These are phyloP conservation scores for Hiodon tergisus DNA, from an alignment of 2,113 vertebrate genomes.

Conservation along the genomic window DNA sequence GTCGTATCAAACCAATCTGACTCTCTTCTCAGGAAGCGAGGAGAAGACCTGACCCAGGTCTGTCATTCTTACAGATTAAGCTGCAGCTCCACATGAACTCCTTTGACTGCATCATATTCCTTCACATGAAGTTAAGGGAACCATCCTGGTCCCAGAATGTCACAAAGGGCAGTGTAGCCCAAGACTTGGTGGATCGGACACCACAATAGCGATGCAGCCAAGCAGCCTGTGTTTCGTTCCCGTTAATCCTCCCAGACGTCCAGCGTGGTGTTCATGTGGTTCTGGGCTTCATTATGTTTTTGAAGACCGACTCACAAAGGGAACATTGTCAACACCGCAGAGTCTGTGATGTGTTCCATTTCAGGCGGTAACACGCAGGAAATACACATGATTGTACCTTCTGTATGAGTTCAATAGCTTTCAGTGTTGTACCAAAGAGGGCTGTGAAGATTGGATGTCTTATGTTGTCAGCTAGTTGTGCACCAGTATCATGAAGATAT, in stretches of 20 bases:
- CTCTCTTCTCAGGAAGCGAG: not conserved
- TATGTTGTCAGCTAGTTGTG: not conserved
- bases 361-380: not conserved
- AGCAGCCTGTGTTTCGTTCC: conserved; percentile 4
- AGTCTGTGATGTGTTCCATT: not conserved
- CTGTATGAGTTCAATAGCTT: not conserved
- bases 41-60: not conserved
- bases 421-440: not conserved
- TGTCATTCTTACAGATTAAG: not conserved
- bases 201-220: not conserved
- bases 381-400: not conserved
- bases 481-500: not conserved
- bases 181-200: not conserved
- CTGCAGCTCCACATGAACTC: too few relatives aligned
- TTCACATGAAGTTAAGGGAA: not conserved
- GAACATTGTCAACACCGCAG: conserved; percentile 6
- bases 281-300: too few relatives aligned
- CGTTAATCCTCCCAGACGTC: not conserved
- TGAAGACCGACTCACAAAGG: conserved; percentile 4
- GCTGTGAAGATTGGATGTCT: not conserved
- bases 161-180: not conserved
- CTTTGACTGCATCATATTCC: not conserved
- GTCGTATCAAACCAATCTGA: not conserved
- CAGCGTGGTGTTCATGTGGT: conserved; percentile 1
- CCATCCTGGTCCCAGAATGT: not conserved